Percentiles rank a stretch among this genome's conserved stretches.
Conservation (phyloP, 1,140 invertebrate species). For the Tribolium castaneum region DNA sequence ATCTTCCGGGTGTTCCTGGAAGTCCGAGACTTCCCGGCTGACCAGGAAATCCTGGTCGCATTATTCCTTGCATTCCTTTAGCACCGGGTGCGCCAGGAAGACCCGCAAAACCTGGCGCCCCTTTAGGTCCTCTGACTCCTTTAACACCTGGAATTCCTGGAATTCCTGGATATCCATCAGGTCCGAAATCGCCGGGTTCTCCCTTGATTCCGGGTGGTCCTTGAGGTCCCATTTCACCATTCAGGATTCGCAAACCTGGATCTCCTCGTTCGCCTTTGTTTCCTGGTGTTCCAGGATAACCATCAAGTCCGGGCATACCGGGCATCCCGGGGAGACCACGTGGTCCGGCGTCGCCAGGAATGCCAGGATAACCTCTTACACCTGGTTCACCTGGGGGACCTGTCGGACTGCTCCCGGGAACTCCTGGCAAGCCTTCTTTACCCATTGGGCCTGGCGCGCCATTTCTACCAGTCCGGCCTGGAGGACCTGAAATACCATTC, state of each 20-base stretch:
- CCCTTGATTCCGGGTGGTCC: conserved; percentile 71
- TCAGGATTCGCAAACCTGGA: conserved; percentile 65
- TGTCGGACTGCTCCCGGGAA: conserved; percentile 72
- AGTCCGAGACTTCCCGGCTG: conserved; percentile 64
- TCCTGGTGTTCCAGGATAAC: conserved; percentile 72
- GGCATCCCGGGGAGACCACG: conserved; percentile 65
- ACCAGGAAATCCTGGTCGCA: conserved; percentile 67
- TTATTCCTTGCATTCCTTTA: conserved; percentile 68
- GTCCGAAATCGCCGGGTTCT: conserved; percentile 67
- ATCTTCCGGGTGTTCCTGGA: conserved; percentile 71
- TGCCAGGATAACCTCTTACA: conserved; percentile 73
- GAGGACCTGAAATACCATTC: conserved; percentile 63
- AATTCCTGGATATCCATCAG: conserved; percentile 65
- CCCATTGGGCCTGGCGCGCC: not conserved
- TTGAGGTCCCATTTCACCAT: conserved; percentile 67
- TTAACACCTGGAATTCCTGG: conserved; percentile 68
- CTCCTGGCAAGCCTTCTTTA: conserved; percentile 67
- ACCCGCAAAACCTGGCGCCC: conserved; percentile 71
- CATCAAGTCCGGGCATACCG: conserved; percentile 68
- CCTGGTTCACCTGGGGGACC: conserved; percentile 70
- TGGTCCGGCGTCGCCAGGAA: conserved; percentile 72
- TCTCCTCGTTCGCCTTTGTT: conserved; percentile 67
- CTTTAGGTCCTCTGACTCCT: conserved; percentile 71
- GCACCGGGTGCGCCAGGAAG: conserved; percentile 75
- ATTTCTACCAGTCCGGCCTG: conserved; percentile 64